Percentiles rank a stretch among this genome's conserved stretches.
Evolutionary conservation across 2,113 vertebrate genomes (phyloP).

Genomic region (Lethenteron reissneri): DNA sequence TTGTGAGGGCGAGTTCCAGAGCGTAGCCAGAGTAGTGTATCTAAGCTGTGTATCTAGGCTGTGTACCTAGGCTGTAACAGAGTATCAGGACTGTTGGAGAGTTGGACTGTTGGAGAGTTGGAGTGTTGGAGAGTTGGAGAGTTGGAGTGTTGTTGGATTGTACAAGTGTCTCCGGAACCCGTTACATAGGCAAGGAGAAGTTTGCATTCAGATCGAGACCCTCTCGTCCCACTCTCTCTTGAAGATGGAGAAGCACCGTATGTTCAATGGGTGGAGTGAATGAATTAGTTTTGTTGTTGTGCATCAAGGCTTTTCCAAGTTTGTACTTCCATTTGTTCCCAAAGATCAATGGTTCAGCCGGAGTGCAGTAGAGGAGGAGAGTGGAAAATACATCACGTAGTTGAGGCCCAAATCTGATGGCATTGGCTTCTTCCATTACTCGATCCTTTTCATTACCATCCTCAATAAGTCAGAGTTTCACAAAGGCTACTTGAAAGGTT

Average conservation of each 20-base stretch:
- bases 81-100: too few species aligned
- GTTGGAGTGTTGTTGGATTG: too few species aligned
- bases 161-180: too few species aligned
- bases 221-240: too few species aligned
- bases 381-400: neutral
- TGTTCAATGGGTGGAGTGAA: neutral
- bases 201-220: too few species aligned
- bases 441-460: neutral
- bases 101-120: too few species aligned
- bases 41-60: too few species aligned
- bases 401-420: conserved; percentile 2
- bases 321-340: conserved; percentile 1
- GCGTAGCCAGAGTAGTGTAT: too few species aligned
- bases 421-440: conserved; percentile 1
- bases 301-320: neutral
- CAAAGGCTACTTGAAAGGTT: neutral
- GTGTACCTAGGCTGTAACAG: too few species aligned
- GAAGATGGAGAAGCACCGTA: neutral
- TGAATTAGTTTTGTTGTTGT: neutral
- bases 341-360: neutral
- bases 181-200: too few species aligned
- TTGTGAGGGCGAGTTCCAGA: too few species aligned
- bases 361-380: neutral
- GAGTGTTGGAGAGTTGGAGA: too few species aligned
- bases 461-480: neutral